Percentiles rank a stretch among this genome's conserved stretches.
Conservation (phyloP, 2,797 vertebrate species). For the Microctenopoma stevenorrisi region DNA sequence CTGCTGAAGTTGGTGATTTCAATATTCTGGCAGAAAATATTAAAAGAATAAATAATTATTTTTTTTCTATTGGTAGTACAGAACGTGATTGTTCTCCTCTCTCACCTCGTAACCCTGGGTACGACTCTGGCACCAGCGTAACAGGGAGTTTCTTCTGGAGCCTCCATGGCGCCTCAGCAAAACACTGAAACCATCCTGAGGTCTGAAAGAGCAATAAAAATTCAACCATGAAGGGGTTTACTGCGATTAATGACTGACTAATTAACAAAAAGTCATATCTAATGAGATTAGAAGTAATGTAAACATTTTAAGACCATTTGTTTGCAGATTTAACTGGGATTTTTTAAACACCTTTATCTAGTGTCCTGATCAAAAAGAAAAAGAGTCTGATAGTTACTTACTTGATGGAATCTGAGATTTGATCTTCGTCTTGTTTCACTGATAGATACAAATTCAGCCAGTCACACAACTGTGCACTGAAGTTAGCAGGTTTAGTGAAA, state of each 20-base stretch:
- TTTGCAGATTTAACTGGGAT: too few relatives aligned
- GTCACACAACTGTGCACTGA: not conserved
- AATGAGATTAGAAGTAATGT: not conserved
- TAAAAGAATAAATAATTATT: not conserved
- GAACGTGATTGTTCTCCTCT: not conserved
- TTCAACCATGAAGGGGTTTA: not conserved
- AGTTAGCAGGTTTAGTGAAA: not conserved
- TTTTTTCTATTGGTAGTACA: not conserved
- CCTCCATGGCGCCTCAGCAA: constrained; percentile 83
- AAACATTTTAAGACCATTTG: too few relatives aligned
- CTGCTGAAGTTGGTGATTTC: constrained; percentile 88
- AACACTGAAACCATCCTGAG: constrained; percentile 80
- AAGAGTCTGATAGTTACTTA: constrained; percentile 28
- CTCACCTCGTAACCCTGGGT: constrained; percentile 84
- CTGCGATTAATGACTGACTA: too few relatives aligned
- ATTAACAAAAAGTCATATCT: too few relatives aligned
- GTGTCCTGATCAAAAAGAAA: not conserved
- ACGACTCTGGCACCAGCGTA: constrained; percentile 83
- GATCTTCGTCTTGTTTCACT: constrained; percentile 79
- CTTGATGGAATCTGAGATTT: constrained; percentile 64
- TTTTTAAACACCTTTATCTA: too few relatives aligned
- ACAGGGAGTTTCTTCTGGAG: constrained; percentile 83
- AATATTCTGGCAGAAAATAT: constrained; percentile 78
- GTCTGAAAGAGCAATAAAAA: constrained; percentile 53
- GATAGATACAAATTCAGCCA: constrained; percentile 36